Base-by-base conservation (phyloP, 2,113 vertebrate genomes). In the Poeciliopsis turrubarensis region DNA sequence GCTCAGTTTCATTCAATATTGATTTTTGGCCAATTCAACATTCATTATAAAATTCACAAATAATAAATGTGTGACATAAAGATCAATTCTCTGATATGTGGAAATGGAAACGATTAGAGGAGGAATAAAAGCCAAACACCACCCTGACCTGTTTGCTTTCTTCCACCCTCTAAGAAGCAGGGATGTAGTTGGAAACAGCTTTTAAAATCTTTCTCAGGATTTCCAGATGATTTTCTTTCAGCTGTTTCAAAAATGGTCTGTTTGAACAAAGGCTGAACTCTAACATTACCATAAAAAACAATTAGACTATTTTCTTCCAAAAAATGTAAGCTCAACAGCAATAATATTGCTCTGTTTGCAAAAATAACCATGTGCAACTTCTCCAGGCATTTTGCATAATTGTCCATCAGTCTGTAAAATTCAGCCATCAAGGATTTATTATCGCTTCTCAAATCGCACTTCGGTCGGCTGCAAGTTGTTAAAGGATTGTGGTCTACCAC, bases 341-440 rank as follows among this genome's bases (percentile, higher is more conserved):
- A 67, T 26, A 67, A 44, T 26, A 29, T 67, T 29, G 39, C 27
- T 37, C 39, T 27, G 29, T 30, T 10, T 15, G 65, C 37, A 47
- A 67, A 26, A 68, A 68, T 10, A 67, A 41, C n/a, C 9, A 15
- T 22, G 27, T 51, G 39, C 11, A 51, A 22, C 31, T 65, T 25
- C 63, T 65, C 19, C 4, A 37, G 63, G 22, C 10, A 37, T 34
- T 34, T 65, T 37, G 63, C 63, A 65, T 65, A 65, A 65, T 34
- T 65, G 63, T 22, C 63, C 63, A 65, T 22, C 63, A 65, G 30
- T 32, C 30, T 65, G 32, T 65, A 8, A 65, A 65, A 65, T 65
- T 37, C 25, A 10, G 22, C 32, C 63, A 37, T n/a, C 31, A 37
- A 9, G 63, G 31, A 65, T 34, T 34, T 11, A n/a, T 65, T 65